Percentiles rank a stretch among this genome's conserved stretches.
Conservation (phyloP, 2,113 vertebrate genomes). For the Fulmarus glacialis region DNA sequence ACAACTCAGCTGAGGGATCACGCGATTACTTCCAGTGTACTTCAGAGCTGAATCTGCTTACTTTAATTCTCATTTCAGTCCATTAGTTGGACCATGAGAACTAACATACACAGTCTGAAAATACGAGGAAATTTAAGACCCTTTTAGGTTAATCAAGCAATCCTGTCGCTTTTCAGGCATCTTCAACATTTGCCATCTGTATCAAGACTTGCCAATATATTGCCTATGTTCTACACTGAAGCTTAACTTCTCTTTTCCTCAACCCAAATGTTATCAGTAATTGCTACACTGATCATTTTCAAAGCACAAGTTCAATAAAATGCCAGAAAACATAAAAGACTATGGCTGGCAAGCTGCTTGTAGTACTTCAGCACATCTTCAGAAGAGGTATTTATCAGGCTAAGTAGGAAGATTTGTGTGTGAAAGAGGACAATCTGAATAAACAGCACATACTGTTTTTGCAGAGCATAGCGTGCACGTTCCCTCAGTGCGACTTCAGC, state of each 20-base stretch:
- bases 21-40: background rate
- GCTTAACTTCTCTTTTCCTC: background rate
- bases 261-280: background rate
- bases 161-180: background rate
- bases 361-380: background rate
- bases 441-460: background rate
- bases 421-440: background rate
- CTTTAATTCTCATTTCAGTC: background rate
- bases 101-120: background rate
- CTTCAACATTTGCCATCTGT: rapidly evolving
- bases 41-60: background rate
- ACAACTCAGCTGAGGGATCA: conserved; percentile 49
- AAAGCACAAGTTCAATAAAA: background rate
- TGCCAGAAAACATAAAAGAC: background rate
- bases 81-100: rapidly evolving
- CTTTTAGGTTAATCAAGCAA: background rate
- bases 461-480: rapidly evolving
- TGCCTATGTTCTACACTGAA: rapidly evolving
- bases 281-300: background rate
- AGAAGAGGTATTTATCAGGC: background rate
- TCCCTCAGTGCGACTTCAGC: background rate
- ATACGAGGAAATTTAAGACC: rapidly evolving
- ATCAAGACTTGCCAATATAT: background rate
- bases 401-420: background rate
- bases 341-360: background rate